Evolutionary conservation across 2,797 vertebrate species (phyloP).

Genomic region (Lates japonicus): DNA sequence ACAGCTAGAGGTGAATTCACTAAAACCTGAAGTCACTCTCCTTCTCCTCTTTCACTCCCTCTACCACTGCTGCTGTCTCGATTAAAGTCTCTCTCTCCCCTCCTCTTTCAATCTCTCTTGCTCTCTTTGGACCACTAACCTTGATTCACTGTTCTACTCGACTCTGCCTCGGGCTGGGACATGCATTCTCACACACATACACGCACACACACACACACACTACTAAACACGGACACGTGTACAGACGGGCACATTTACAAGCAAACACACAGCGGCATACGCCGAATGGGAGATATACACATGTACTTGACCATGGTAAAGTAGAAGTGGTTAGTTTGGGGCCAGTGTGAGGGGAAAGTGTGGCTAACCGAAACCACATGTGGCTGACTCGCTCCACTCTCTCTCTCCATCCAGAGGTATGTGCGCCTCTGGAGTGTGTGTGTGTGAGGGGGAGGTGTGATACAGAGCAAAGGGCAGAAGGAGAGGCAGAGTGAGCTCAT

Average conservation of each 20-base stretch:
- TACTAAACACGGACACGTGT: constrained; percentile 15
- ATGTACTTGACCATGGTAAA: constrained; percentile 68
- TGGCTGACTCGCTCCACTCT: constrained; percentile 62
- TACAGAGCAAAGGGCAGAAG: constrained; percentile 45
- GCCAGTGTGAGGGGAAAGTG: constrained; percentile 72
- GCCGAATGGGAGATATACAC: constrained; percentile 53
- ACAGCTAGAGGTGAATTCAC: constrained; percentile 11
- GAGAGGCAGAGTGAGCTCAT: constrained; percentile 53
- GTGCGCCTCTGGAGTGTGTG: constrained; percentile 48
- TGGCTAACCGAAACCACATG: constrained; percentile 84
- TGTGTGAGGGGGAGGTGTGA: constrained; percentile 57
- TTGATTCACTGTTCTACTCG: constrained; percentile 73
- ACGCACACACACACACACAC: constrained; percentile 8
- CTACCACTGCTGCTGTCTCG: constrained; percentile 45
- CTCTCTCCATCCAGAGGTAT: constrained; percentile 67
- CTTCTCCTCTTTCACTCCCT: constrained; percentile 27
- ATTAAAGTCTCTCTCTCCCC: constrained; percentile 43
- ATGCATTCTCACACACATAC: constrained; percentile 33
- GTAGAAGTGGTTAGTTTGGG: constrained; percentile 76
- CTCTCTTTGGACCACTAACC: constrained; percentile 78
- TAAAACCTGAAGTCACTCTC: constrained; percentile 13
- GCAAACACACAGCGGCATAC: constrained; percentile 29
- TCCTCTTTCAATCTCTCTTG: constrained; percentile 51
- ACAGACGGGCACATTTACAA: constrained; percentile 65
- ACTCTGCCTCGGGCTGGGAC: constrained; percentile 66